A percentile compares a stretch with the other conserved stretches of the same genome.
phyloP scores from a whole-genome alignment of 2,888 invertebrate genomes.

The Phymatocera aterrima region DNA sequence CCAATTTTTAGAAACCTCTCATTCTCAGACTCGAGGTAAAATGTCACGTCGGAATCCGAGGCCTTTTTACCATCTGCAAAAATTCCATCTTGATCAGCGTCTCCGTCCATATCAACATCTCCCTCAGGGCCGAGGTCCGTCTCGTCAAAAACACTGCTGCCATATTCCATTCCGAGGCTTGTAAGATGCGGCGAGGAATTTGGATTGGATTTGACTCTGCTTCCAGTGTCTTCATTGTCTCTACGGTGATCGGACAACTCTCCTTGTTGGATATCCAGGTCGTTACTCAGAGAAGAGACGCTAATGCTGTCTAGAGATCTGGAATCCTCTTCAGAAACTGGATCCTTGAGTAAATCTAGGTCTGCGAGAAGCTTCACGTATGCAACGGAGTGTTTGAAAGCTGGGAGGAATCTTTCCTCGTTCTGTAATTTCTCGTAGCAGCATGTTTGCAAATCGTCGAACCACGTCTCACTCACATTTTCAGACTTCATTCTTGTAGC shows the following conservation, averaged over 20 bases:
- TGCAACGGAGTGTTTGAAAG: slow-evolving; percentile 81
- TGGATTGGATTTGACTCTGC: slow-evolving; percentile 54
- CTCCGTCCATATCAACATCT: slow-evolving; percentile 53
- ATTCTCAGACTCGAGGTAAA: slow-evolving; percentile 61
- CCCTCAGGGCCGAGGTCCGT: slow-evolving; percentile 46
- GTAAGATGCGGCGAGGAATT: slow-evolving; percentile 60
- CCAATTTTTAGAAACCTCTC: slow-evolving; percentile 66
- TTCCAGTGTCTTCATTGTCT: slow-evolving; percentile 44
- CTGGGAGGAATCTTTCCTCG: slow-evolving; percentile 80
- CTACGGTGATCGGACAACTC: slow-evolving; percentile 60
- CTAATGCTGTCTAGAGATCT: slow-evolving; percentile 78
- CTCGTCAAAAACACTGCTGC: slow-evolving; percentile 31
- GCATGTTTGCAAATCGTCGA: slow-evolving; percentile 88
- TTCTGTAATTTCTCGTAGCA: slow-evolving; percentile 80
- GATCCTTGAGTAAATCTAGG: slow-evolving; percentile 81
- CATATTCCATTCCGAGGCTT: slow-evolving; percentile 56
- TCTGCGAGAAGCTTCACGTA: slow-evolving; percentile 86
- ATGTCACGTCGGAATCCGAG: slow-evolving; percentile 53
- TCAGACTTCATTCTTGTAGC: slow-evolving; percentile 81
- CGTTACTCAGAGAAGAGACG: slow-evolving; percentile 74
- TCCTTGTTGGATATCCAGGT: slow-evolving; percentile 66
- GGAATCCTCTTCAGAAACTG: slow-evolving; percentile 77
- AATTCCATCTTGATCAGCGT: slow-evolving; percentile 27
- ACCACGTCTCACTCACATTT: slow-evolving; percentile 83
- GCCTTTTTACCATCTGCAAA: slow-evolving; percentile 54